phyloP scores from a whole-genome alignment of 2,888 invertebrate species.

The Selenia dentaria region DNA sequence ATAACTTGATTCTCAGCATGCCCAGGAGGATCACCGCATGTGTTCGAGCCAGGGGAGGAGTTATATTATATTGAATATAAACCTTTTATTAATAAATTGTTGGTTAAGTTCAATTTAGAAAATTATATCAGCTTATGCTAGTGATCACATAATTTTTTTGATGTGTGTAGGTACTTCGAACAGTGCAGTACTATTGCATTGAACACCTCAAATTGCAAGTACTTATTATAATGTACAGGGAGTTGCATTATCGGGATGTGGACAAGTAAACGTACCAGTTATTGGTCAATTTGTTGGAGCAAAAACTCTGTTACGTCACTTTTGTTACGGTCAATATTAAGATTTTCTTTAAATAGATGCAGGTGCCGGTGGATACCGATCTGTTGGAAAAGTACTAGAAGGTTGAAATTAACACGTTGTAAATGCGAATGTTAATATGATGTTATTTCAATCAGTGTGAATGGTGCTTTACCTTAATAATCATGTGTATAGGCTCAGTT shows the following conservation, averaged over 20 bases:
- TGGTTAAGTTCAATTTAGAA: too few species aligned
- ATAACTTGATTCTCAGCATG: too few species aligned
- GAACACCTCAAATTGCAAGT: background rate
- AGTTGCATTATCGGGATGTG: constrained; percentile 17
- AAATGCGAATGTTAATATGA: background rate
- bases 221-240: constrained; percentile 13
- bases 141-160: too few species aligned
- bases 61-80: too few species aligned
- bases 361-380: background rate
- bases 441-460: background rate
- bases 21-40: too few species aligned
- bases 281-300: constrained; percentile 11
- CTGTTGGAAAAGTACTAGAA: constrained; percentile 4
- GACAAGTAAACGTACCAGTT: constrained; percentile 2
- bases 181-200: background rate
- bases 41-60: too few species aligned
- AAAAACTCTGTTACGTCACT: constrained; percentile 7
- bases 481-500: too few species aligned
- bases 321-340: constrained; percentile 11
- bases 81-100: too few species aligned
- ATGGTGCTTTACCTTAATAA: too few species aligned
- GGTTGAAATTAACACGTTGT: background rate
- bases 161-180: too few species aligned
- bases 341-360: constrained; percentile 1
- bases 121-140: too few species aligned